Evolutionary conservation across 2,113 vertebrate genomes (phyloP).

Genomic region (Leiothrix lutea): DNA sequence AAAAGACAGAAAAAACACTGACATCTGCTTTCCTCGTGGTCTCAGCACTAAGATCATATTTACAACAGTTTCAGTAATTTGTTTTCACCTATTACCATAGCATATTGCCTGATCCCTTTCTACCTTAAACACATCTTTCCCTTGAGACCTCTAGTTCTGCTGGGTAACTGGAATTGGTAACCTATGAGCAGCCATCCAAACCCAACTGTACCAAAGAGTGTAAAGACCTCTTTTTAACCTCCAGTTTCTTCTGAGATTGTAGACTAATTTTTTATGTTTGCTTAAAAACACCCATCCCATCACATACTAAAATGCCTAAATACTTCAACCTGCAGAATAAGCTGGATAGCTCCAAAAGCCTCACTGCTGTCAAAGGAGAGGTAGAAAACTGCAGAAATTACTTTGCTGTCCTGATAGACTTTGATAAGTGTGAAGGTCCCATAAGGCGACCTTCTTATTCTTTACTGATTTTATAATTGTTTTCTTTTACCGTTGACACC

Average conservation of each 20-base stretch:
- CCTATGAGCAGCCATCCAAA: background rate
- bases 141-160: background rate
- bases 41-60: background rate
- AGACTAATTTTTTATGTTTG: background rate
- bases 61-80: background rate
- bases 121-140: fast-evolving
- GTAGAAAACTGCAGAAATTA: background rate
- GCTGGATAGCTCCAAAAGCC: background rate
- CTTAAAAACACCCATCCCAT: background rate
- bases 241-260: background rate
- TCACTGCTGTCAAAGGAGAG: background rate
- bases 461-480: background rate
- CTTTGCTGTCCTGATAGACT: background rate
- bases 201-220: background rate
- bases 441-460: background rate
- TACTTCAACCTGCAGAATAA: background rate
- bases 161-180: background rate
- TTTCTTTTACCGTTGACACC: background rate
- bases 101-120: background rate
- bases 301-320: background rate
- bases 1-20: background rate
- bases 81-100: background rate
- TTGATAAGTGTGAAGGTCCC: fast-evolving
- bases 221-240: background rate
- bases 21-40: background rate